Base-by-base conservation (phyloP, 2,888 invertebrate genomes). In the Tanytarsus gracilentus region DNA sequence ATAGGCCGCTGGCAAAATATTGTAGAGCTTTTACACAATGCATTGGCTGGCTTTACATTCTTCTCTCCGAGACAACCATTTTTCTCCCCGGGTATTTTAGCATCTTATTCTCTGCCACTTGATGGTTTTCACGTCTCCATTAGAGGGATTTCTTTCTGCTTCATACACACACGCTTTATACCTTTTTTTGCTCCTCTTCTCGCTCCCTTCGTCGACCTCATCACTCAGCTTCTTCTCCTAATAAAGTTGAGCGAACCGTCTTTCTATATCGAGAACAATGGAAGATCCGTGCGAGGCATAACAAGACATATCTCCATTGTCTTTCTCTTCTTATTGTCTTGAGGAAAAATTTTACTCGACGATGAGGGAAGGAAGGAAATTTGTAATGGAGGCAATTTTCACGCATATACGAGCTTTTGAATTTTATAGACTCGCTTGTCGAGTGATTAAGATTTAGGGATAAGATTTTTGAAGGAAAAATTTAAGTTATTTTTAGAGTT, bases 281-380 rank as follows among this genome's bases (percentile, higher is more conserved):
- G 55, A 40, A 40, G 23, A n/a, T 36, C 40, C 55, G 55, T 55
- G 55, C 55, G n/a, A n/a, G 25, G 55, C 55, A 55, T 55, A 40
- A 40, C 25, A 55, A 55, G 55, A 21, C 40, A 21, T 8, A 8
- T n/a, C 11, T 16, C n/a, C 25, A 18, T 33, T 39, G 25, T 44
- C 44, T n/a, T 11, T 16, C 11, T 21, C 7, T 16, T 21, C n/a
- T 44, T 44, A 16, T 36, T 36, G n/a, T 36, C 36, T 8, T 36
- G 36, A 16, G 16, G 7, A 36, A 14, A 36, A 36, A n/a, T n/a
- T n/a, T n/a, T n/a, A n/a, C n/a, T 36, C 6, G 36, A 36, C 4
- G 1, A 44, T n/a, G 7, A 1, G 9, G 39, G 36, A n/a, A 21
- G 36, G 3, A 11, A n/a, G n/a, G 40, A 26, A 25, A 23, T 8